Percentiles rank a stretch among this genome's conserved stretches.
Conservation (phyloP, 2,113 vertebrate species). For the Callorhinus ursinus region DNA sequence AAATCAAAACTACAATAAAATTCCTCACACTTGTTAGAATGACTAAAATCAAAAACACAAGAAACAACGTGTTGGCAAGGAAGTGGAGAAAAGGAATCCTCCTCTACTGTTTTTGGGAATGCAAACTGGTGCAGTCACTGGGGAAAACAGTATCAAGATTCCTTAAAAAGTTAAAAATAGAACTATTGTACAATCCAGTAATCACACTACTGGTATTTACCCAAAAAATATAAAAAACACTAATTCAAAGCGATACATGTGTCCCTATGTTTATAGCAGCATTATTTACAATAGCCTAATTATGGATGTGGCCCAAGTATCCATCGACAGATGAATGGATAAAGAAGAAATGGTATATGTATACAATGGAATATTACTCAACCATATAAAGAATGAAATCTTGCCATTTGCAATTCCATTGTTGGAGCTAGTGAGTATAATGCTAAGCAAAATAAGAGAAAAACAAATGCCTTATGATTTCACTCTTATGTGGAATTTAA, state of each 20-base stretch:
- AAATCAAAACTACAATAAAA: neutral
- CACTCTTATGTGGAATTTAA: neutral
- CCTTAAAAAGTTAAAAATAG: neutral
- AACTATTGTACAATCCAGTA: neutral
- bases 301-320: neutral
- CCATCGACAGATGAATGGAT: neutral
- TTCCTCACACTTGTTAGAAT: neutral
- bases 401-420: neutral
- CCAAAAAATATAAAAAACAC: neutral
- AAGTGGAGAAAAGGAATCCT: neutral
- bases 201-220: neutral
- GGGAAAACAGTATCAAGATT: neutral
- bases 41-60: neutral
- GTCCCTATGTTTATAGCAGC: neutral
- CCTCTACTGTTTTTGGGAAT: neutral
- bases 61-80: neutral
- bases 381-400: neutral
- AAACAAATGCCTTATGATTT: neutral
- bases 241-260: no score
- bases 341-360: neutral
- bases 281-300: neutral
- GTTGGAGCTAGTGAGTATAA: neutral
- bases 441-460: neutral
- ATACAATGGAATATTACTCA: neutral
- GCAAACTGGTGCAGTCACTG: neutral